Conservation (phyloP, 1,140 invertebrate genomes). For the Lucilia cuprina region DNA sequence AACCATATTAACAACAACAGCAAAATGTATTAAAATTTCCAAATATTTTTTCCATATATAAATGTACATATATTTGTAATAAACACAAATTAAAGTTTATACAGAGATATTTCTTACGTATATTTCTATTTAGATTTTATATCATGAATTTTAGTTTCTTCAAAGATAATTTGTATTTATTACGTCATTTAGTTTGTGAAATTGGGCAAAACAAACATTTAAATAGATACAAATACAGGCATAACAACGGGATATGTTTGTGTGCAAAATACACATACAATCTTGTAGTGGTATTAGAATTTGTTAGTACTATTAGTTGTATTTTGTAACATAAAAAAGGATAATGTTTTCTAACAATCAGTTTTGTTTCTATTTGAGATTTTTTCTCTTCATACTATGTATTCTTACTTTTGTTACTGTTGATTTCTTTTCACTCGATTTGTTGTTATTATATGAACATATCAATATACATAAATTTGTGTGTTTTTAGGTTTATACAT, state of each 20-base stretch:
- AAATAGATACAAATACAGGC: too few relatives aligned
- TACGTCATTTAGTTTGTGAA: constrained; percentile 26
- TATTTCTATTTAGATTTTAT: neutral
- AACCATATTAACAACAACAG: neutral
- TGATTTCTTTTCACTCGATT: constrained; percentile 8
- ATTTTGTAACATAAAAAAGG: neutral
- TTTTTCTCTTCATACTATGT: neutral
- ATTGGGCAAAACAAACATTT: constrained; percentile 15
- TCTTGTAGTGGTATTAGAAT: too few relatives aligned
- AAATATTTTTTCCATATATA: neutral
- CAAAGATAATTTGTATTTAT: constrained; percentile 37
- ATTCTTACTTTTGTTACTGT: neutral
- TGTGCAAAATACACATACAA: neutral
- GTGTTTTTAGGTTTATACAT: neutral
- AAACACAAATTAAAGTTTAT: constrained; percentile 28
- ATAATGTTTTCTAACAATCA: neutral
- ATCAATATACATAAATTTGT: constrained; percentile 17
- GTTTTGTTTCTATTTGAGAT: neutral
- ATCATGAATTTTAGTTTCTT: constrained; percentile 15
- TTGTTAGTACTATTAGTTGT: neutral
- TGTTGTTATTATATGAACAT: constrained; percentile 8
- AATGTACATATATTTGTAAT: constrained; percentile 11
- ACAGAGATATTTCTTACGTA: neutral
- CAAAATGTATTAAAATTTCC: neutral
- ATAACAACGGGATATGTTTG: neutral